Base-by-base conservation (phyloP, 2,797 vertebrate species). In the Falco novaeseelandiae region DNA sequence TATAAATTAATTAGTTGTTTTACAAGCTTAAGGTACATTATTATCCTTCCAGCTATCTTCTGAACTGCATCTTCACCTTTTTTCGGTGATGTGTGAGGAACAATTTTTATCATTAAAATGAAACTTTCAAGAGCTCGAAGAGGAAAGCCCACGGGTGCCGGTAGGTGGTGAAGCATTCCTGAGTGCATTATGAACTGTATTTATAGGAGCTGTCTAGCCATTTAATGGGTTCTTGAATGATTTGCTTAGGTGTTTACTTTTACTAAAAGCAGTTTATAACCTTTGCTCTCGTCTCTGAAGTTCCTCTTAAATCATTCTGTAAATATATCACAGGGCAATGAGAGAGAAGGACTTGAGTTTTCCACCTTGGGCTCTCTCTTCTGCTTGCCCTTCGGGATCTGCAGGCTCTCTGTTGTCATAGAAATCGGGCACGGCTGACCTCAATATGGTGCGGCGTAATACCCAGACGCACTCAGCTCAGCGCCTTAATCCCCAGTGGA, bases 201-300 rank as follows among this genome's bases (percentile, higher is more conserved):
- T 94, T 92, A 77, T 86, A 82, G 96, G 73, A 94, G 63, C 70
- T 94, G 55, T 87, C 94, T 83, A 70, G 88, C 82, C 70, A 73
- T 51, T 94, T 95, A 91, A 93, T 95, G 83, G 88, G 65, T 66
- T 87, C 84, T 73, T 94, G 87, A 95, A 93, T 93, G 94, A 97
- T 96, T 72, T 96, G 76, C 80, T 97, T 93, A 72, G 83, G 86
- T 90, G 89, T 87, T 91, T 95, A 90, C 89, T 95, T 90, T 96
- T 95, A 66, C 93, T 96, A 97, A 94, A 94, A 82, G 83, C 79
- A 91, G 82, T 96, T 95, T 88, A 89, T 91, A 97, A 93, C 65
- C 65, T 70, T 92, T 88, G 73, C 92, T 95, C 83, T 85, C 59
- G 4, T 65, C 85, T 86, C 90, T 88, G 51, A 92, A 72, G 92